phyloP scores from a whole-genome alignment of 2,113 vertebrate genomes.

The Lampris megalopsis region DNA sequence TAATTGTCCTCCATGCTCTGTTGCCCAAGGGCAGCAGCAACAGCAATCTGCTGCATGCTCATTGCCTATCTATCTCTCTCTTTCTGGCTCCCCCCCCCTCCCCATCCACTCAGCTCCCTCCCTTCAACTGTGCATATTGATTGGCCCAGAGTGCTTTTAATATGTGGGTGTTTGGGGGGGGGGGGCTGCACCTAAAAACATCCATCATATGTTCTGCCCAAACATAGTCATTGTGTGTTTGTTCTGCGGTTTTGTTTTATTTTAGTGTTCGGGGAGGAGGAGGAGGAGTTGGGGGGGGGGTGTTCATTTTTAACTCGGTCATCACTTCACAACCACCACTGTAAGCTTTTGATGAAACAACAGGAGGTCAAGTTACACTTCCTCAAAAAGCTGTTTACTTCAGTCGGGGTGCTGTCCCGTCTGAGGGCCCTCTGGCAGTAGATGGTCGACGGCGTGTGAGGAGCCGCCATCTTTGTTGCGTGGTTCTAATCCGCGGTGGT shows the following conservation, averaged over 20 bases:
- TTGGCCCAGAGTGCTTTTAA: constrained; percentile 45
- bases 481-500: constrained; percentile 17
- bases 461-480: constrained; percentile 3
- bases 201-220: constrained; percentile 37
- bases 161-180: constrained; percentile 33
- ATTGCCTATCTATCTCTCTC: constrained; percentile 34
- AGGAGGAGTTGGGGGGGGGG: too few relatives aligned
- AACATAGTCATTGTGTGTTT: constrained; percentile 4
- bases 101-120: not conserved
- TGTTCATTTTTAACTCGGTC: too few relatives aligned
- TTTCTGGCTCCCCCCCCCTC: constrained; percentile 1
- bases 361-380: too few relatives aligned
- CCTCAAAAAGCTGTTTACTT: too few relatives aligned
- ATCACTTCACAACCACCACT: too few relatives aligned
- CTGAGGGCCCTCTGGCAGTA: not conserved
- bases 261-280: too few relatives aligned
- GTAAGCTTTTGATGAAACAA: too few relatives aligned
- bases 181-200: constrained; percentile 45
- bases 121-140: constrained; percentile 27
- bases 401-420: too few relatives aligned
- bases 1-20: constrained; percentile 74
- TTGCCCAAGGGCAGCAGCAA: constrained; percentile 66
- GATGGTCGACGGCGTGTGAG: not conserved
- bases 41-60: constrained; percentile 69
- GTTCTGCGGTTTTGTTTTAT: too few relatives aligned